Conservation (phyloP, 1,140 invertebrate genomes). For the Oedothorax gibbosus region DNA sequence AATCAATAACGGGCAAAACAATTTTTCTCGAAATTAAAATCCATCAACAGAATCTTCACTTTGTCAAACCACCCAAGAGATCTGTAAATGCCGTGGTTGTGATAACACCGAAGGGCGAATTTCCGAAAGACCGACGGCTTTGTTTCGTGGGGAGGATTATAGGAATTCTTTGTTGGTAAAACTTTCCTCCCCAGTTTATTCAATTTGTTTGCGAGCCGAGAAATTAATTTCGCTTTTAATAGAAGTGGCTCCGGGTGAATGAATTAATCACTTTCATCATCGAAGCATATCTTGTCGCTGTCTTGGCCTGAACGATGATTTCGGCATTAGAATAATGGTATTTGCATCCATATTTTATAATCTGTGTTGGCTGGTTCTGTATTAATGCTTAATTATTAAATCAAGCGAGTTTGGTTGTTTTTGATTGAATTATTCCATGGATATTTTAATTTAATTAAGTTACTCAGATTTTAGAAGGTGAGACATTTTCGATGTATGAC, state of each 20-base stretch:
- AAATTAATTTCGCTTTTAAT: neutral
- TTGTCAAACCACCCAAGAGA: too few species aligned
- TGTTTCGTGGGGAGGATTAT: too few species aligned
- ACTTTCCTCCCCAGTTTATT: too few species aligned
- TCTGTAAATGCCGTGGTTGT: too few species aligned
- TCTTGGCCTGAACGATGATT: neutral
- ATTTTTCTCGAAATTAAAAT: too few species aligned
- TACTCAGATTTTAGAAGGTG: neutral
- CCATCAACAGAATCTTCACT: too few species aligned
- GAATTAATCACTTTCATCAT: neutral
- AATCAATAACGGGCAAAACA: too few species aligned
- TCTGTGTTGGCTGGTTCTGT: neutral
- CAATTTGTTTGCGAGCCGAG: neutral
- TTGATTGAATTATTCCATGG: neutral
- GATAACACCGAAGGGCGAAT: too few species aligned
- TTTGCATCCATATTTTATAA: neutral
- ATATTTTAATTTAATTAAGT: neutral
- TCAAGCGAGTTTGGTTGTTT: neutral
- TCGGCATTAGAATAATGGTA: neutral
- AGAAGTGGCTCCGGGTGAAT: neutral
- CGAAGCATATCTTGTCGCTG: neutral
- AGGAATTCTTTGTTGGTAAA: too few species aligned
- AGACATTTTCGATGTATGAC: too few species aligned
- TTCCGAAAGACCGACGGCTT: too few species aligned
- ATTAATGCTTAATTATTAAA: conserved; percentile 2